Percentiles rank a stretch among this genome's conserved stretches.
Conservation (phyloP, 2,888 invertebrate species). For the Rhabditophanes sp. region DNA sequence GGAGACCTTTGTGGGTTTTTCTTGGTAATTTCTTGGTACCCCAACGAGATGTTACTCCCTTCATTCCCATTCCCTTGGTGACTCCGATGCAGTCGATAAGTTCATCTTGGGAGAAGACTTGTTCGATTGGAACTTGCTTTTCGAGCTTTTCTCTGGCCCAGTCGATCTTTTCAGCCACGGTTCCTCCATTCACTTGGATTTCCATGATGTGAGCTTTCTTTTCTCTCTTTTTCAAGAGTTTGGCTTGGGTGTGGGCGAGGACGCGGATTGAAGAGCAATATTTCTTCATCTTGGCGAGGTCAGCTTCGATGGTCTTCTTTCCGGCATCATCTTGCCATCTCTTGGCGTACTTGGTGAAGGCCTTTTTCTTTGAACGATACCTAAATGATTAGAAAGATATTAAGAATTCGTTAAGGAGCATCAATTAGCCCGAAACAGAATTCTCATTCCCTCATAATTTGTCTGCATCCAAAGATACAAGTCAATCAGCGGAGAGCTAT, state of each 20-base stretch:
- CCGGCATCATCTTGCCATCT: slow-evolving; percentile 97
- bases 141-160: slow-evolving; percentile 92
- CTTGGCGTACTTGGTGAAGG: slow-evolving; percentile 89
- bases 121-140: slow-evolving; percentile 70
- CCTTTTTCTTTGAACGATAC: slow-evolving; percentile 99
- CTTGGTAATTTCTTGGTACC: slow-evolving; percentile 97
- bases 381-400: too few species aligned
- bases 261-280: slow-evolving; percentile 92
- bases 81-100: slow-evolving; percentile 98
- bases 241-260: slow-evolving; percentile 96
- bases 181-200: slow-evolving; percentile 94
- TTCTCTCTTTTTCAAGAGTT: slow-evolving; percentile 84
- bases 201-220: slow-evolving; percentile 99
- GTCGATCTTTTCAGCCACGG: slow-evolving; percentile 81
- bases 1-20: slow-evolving; percentile 97
- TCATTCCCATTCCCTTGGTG: slow-evolving; percentile 97
- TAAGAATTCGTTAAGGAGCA: slow-evolving; percentile 9
- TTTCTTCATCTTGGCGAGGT: slow-evolving; percentile 88
- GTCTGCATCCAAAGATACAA: too few species aligned
- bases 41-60: slow-evolving; percentile 99
- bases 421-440: too few species aligned
- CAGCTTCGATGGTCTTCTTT: slow-evolving; percentile 84
- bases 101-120: slow-evolving; percentile 87
- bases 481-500: too few species aligned
- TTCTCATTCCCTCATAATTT: too few species aligned